Evolutionary conservation across 2,888 invertebrate genomes (phyloP).

Genomic region (Meiosimyza decipiens): DNA sequence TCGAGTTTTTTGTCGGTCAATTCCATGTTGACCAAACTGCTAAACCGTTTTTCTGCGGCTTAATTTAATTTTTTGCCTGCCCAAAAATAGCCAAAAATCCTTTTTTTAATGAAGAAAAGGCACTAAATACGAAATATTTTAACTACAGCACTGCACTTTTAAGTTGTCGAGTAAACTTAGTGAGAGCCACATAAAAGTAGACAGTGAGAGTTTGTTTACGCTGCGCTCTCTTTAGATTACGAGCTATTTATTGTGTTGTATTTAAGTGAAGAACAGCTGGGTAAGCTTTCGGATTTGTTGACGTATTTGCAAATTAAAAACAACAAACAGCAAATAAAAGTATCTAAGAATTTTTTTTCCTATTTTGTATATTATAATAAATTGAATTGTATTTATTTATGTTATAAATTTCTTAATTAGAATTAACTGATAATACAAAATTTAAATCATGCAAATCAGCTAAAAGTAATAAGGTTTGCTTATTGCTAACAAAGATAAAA

Average conservation of each 20-base stretch:
- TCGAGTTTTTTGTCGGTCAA: too few relatives aligned
- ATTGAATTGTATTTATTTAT: too few relatives aligned
- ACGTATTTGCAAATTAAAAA: constrained; percentile 25
- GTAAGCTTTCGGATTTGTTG: constrained; percentile 34
- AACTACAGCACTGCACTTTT: too few relatives aligned
- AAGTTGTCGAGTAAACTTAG: too few relatives aligned
- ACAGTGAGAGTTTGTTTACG: constrained; percentile 3
- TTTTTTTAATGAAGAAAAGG: too few relatives aligned
- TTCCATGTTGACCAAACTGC: too few relatives aligned
- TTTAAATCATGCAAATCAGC: neutral
- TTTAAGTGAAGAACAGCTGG: constrained; percentile 34
- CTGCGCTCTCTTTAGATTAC: neutral
- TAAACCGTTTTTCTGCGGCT: too few relatives aligned
- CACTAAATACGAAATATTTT: too few relatives aligned
- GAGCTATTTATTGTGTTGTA: neutral
- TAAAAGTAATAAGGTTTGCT: neutral
- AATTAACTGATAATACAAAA: too few relatives aligned
- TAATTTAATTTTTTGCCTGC: too few relatives aligned
- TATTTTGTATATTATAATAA: neutral
- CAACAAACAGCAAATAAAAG: neutral
- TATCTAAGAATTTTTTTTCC: neutral
- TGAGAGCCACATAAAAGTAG: neutral
- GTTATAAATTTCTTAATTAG: too few relatives aligned
- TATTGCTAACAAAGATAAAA: constrained; percentile 1
- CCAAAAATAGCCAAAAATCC: too few relatives aligned